Conservation (phyloP, 2,797 vertebrate species). For the Sternotherus odoratus region DNA sequence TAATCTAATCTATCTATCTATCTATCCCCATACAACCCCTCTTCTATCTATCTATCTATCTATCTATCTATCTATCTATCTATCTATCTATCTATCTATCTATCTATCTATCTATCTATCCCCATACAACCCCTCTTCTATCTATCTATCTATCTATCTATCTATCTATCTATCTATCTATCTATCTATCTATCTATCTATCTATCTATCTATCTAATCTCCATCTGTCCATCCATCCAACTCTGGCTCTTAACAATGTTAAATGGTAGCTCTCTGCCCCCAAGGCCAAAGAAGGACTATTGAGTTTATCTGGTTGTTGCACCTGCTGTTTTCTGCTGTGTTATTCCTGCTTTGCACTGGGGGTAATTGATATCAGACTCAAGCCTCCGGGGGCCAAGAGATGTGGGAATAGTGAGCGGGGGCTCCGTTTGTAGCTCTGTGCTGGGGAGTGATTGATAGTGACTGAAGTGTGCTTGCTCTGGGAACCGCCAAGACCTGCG, state of each 20-base stretch:
- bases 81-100: too few relatives aligned
- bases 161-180: too few relatives aligned
- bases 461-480: neutral
- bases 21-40: too few relatives aligned
- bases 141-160: too few relatives aligned
- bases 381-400: neutral
- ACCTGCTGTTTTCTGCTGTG: neutral
- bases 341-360: neutral
- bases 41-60: too few relatives aligned
- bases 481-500: constrained; percentile 6
- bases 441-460: neutral
- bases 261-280: neutral
- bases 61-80: too few relatives aligned
- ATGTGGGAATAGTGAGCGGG: neutral
- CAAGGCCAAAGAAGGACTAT: neutral
- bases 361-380: neutral
- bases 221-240: neutral
- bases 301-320: neutral
- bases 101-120: too few relatives aligned
- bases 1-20: too few relatives aligned
- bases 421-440: neutral
- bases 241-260: neutral
- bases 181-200: too few relatives aligned
- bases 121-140: too few relatives aligned
- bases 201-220: too few relatives aligned